Evolutionary conservation across 2,797 vertebrate species (phyloP).

Genomic region (Hippocampus kuda): DNA sequence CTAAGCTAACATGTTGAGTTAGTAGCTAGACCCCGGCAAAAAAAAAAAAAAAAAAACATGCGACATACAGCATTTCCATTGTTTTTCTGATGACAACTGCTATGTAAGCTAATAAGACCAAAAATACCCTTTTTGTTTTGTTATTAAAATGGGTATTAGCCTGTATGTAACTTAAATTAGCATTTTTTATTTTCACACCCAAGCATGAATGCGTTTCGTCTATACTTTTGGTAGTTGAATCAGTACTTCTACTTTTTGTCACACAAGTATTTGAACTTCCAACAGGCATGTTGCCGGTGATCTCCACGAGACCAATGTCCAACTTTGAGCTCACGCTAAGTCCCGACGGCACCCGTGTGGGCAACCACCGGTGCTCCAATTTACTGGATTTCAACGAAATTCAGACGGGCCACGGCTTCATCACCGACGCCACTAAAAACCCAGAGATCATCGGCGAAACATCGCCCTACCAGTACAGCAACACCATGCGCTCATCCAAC

Average conservation of each 20-base stretch:
- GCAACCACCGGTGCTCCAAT: conserved; percentile 81
- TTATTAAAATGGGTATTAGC: too few relatives aligned
- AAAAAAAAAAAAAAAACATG: too few relatives aligned
- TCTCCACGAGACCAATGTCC: conserved; percentile 73
- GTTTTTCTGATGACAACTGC: too few relatives aligned
- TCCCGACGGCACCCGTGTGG: conserved; percentile 72
- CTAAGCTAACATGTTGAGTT: too few relatives aligned
- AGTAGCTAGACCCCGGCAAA: too few relatives aligned
- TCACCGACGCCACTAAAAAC: conserved; percentile 74
- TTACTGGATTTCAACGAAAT: conserved; percentile 79
- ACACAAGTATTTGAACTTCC: neutral
- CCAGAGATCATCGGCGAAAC: conserved; percentile 76
- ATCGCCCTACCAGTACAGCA: conserved; percentile 72
- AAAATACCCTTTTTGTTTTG: neutral
- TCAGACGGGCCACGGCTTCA: conserved; percentile 74
- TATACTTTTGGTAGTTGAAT: neutral
- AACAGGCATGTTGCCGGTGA: conserved; percentile 76
- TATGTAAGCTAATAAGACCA: too few relatives aligned
- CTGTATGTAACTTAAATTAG: too few relatives aligned
- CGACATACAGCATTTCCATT: too few relatives aligned
- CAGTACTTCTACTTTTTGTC: neutral
- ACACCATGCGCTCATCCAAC: conserved; percentile 64
- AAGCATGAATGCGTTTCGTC: neutral
- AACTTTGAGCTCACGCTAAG: conserved; percentile 80
- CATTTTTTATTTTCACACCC: too few relatives aligned